These are phyloP conservation scores for Etheostoma cragini DNA, from an alignment of 2,113 vertebrate species.

Conservation along the genomic window DNA sequence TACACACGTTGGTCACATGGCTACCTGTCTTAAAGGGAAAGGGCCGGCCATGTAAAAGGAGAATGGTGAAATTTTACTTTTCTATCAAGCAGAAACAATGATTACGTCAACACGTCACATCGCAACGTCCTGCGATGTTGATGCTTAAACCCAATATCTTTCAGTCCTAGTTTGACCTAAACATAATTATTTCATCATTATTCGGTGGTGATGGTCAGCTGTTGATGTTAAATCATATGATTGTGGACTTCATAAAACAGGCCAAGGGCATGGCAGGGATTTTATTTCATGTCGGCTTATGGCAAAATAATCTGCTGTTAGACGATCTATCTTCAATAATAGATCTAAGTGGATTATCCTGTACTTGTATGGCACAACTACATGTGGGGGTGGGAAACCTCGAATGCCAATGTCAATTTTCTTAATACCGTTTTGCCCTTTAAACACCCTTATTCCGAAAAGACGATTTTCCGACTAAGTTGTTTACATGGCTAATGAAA, in stretches of 20 bases:
- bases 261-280: constrained; percentile 20
- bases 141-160: too few relatives aligned
- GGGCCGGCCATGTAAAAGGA: too few relatives aligned
- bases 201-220: constrained; percentile 1
- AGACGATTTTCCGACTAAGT: too few relatives aligned
- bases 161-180: background rate
- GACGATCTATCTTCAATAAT: constrained; percentile 42
- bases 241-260: constrained; percentile 43
- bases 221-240: constrained; percentile 17
- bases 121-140: too few relatives aligned
- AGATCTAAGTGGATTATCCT: background rate
- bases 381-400: background rate
- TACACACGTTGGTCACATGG: too few relatives aligned
- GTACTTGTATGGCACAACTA: background rate
- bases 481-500: too few relatives aligned
- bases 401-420: constrained; percentile 1
- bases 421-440: too few relatives aligned
- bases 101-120: too few relatives aligned
- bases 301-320: constrained; percentile 43
- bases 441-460: too few relatives aligned
- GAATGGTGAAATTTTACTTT: too few relatives aligned
- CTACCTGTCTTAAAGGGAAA: too few relatives aligned
- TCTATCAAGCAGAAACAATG: too few relatives aligned
- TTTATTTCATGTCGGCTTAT: constrained; percentile 38
- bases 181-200: constrained; percentile 28